Conservation (phyloP, 2,797 vertebrate genomes). For the Eremophila alpestris region DNA sequence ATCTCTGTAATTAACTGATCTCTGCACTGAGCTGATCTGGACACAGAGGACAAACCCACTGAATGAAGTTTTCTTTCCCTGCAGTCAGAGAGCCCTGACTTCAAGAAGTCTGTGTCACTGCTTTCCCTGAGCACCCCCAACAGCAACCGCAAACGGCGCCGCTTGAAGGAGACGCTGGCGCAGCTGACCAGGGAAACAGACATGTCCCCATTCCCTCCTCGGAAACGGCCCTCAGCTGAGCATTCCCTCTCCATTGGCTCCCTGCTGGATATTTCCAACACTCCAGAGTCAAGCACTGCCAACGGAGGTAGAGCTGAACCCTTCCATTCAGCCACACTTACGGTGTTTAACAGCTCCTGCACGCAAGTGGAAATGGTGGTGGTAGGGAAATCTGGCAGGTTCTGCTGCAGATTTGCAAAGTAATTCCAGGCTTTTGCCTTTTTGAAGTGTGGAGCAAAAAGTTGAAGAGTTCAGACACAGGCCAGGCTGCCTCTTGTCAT, state of each 20-base stretch:
- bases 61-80: constrained; percentile 30
- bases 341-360: background rate
- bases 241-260: constrained; percentile 93
- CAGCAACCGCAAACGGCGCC: constrained; percentile 91
- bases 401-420: background rate
- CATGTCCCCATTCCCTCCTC: constrained; percentile 91
- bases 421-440: constrained; percentile 18
- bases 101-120: constrained; percentile 94
- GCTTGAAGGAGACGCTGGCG: constrained; percentile 91
- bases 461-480: constrained; percentile 42
- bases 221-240: constrained; percentile 92
- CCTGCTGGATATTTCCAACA: constrained; percentile 95
- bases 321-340: background rate
- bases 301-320: constrained; percentile 80
- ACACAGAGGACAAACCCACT: background rate
- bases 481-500: background rate
- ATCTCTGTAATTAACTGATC: background rate
- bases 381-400: background rate
- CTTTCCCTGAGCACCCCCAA: constrained; percentile 92
- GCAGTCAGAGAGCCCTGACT: constrained; percentile 88
- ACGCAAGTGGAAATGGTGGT: background rate
- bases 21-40: background rate
- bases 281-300: constrained; percentile 86
- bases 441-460: constrained; percentile 47
- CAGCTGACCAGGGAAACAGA: constrained; percentile 93